Conservation (phyloP, 1,140 invertebrate species). For the Arion vulgaris region DNA sequence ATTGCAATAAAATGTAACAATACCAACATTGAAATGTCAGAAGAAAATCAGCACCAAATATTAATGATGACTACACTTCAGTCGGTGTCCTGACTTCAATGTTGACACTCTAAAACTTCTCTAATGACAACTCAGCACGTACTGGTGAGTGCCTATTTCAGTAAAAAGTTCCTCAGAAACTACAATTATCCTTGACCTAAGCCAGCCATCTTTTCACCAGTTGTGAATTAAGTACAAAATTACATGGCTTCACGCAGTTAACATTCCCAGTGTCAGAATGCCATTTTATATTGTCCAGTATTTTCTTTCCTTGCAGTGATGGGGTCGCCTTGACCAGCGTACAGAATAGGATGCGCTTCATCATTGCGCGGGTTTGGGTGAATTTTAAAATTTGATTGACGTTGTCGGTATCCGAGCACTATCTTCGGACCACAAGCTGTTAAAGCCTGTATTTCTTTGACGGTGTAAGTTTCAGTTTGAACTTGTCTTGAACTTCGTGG, state of each 20-base stretch:
- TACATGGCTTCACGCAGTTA: neutral
- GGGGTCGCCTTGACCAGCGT: neutral
- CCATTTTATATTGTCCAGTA: neutral
- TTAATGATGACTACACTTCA: neutral
- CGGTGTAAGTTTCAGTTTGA: neutral
- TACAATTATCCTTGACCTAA: conserved; percentile 1
- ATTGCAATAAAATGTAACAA: neutral
- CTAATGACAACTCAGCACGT: neutral
- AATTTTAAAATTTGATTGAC: neutral
- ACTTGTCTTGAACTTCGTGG: neutral
- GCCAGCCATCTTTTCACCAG: neutral
- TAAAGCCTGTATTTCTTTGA: neutral
- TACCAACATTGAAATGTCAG: neutral
- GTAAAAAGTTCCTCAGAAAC: neutral
- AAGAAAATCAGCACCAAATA: neutral
- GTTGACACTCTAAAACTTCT: conserved; percentile 6
- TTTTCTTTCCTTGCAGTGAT: neutral
- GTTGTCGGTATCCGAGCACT: neutral
- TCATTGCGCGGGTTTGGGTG: neutral
- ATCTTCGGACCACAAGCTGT: neutral
- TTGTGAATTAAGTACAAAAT: conserved; percentile 8
- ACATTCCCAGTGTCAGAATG: neutral
- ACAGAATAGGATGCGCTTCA: neutral
- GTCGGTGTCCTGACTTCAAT: neutral
- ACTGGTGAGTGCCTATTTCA: neutral